These are phyloP conservation scores for Drosophila mimetica DNA, from an alignment of 2,888 invertebrate genomes.

Conservation along the genomic window DNA sequence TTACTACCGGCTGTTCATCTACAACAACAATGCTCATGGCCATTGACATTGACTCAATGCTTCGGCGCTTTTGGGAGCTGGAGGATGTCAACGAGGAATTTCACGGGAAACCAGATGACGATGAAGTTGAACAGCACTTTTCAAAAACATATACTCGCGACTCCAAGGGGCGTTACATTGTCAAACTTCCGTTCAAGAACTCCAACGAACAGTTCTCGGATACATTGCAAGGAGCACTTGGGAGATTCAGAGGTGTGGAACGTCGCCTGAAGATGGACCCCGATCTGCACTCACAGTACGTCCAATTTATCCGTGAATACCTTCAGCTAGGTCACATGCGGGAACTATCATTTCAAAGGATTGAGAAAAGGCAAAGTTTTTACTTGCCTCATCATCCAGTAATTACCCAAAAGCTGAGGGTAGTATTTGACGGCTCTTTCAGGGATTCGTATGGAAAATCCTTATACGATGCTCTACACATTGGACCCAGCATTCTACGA, in stretches of 20 bases:
- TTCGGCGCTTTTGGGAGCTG: slow-evolving; percentile 2
- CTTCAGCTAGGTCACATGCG: not conserved
- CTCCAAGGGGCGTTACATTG: not conserved
- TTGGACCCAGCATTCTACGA: no score
- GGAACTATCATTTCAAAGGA: not conserved
- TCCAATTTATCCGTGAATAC: not conserved
- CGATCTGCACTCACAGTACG: slow-evolving; percentile 2
- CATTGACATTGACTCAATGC: no score
- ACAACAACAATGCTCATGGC: no score
- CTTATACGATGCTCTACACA: no score
- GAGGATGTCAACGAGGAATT: slow-evolving; percentile 1
- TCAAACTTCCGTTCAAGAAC: not conserved
- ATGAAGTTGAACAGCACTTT: not conserved
- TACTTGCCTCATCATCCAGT: not conserved
- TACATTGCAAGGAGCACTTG: not conserved
- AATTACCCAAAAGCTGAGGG: not conserved
- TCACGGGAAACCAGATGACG: not conserved
- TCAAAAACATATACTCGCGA: not conserved
- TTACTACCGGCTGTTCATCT: no score
- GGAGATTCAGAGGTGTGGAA: not conserved
- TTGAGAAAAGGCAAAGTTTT: not conserved
- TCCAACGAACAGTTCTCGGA: not conserved
- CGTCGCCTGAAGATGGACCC: not conserved
- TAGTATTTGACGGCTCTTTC: no score
- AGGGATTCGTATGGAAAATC: no score